A percentile compares a stretch with the other conserved stretches of the same genome.
Evolutionary conservation across 2,113 vertebrate genomes (phyloP).

Genomic region (Aegithalos caudatus): DNA sequence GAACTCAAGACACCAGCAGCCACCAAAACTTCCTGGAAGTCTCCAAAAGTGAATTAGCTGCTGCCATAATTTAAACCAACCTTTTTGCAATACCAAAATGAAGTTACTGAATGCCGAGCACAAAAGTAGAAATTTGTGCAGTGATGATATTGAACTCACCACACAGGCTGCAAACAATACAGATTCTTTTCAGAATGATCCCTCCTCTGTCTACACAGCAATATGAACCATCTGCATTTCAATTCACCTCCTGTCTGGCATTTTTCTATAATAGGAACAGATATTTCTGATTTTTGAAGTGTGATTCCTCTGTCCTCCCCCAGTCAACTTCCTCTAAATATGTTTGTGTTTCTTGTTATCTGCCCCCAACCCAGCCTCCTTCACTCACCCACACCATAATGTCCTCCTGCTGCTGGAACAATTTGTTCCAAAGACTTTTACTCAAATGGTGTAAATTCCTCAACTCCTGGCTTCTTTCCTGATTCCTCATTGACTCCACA

Average conservation of each 20-base stretch:
- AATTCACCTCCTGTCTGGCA: neutral
- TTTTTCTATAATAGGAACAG: neutral
- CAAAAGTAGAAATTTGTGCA: neutral
- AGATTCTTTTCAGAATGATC: neutral
- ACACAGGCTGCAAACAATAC: neutral
- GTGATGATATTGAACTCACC: neutral
- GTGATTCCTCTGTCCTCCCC: neutral
- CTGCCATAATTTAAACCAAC: neutral
- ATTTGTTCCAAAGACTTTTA: neutral
- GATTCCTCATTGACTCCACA: neutral
- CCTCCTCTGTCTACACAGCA: neutral
- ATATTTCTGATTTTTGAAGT: neutral
- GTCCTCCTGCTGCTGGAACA: neutral
- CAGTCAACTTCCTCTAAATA: neutral
- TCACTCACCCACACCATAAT: neutral
- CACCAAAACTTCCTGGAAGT: neutral
- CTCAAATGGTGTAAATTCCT: neutral
- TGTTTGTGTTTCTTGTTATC: neutral
- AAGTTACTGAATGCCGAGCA: neutral
- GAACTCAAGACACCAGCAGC: neutral
- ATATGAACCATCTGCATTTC: neutral
- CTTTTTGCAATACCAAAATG: neutral
- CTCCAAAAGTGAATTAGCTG: neutral
- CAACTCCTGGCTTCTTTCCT: neutral
- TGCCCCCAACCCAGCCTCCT: neutral